Conservation (phyloP, 2,113 vertebrate species). For the Rhinoderma darwinii region DNA sequence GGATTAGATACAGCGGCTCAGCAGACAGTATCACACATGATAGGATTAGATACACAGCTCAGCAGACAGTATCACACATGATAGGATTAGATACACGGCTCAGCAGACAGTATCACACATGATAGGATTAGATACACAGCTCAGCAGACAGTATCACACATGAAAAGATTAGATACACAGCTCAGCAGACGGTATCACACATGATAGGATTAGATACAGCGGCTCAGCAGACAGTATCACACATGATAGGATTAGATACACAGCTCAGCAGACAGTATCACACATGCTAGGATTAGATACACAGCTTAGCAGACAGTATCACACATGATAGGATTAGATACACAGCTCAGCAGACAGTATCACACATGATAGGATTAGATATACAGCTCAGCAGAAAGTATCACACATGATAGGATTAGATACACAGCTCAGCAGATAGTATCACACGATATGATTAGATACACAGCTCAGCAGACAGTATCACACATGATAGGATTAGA, state of each 20-base stretch:
- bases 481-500: neutral
- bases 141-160: neutral
- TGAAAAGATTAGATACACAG: neutral
- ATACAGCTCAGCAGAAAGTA: neutral
- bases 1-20: neutral
- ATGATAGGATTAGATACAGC: neutral
- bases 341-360: too few species aligned
- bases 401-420: neutral
- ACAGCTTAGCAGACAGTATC: neutral
- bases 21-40: too few species aligned
- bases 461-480: neutral
- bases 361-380: neutral
- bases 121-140: neutral
- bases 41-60: neutral
- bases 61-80: neutral
- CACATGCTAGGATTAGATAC: neutral
- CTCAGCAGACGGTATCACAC: too few species aligned
- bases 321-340: neutral
- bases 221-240: neutral
- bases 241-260: neutral
- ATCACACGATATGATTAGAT: neutral
- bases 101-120: too few species aligned
- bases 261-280: too few species aligned
- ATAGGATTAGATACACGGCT: neutral
- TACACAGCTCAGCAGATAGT: too few species aligned